Evolutionary conservation across 2,113 vertebrate species (phyloP), one percentile per base, ranked within the genome.

Genomic region (Sturnira hondurensis): DNA sequence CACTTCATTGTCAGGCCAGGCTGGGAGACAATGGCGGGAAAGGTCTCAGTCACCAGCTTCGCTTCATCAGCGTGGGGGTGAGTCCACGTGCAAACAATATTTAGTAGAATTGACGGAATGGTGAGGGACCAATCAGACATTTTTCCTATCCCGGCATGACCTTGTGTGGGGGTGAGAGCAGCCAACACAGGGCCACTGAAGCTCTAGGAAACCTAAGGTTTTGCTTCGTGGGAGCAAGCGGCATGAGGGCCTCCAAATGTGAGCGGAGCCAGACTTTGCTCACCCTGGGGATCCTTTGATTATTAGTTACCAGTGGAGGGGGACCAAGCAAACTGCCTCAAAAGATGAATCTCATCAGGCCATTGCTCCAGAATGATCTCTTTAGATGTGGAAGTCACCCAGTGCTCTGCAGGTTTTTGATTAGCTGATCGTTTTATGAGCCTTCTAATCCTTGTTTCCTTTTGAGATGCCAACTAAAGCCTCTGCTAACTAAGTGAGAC

Each of bases 381-480:
- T 36, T 36, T 38, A 86, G 92, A 56, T 33, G 2, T n/a, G 43
- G 47, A 70, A 68, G 45, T 82, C 74, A 54, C 12, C 45, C 36
- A 15, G 45, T 38, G 67, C 43, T 89, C 52, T 63, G 26, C 10
- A 31, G 36, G 26, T 52, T 85, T 80, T 76, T 43, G 24, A 86
- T 26, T 41, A 33, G 73, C 20, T n/a, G 17, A 77, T 71, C n/a
- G 43, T 43, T 56, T 52, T 50, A 20, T 41, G 73, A 89, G 61
- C 7, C 41, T 65, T 65, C 22, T 31, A 77, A 56, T 73, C 33
- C 19, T 90, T 33, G n/a, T 74, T 92, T 43, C n/a, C 28, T 86
- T 50, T 47, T 63, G 45, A 94, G 90, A 67, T 67, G 14, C 76
- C 81, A 78, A 43, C 43, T 43, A 43, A 83, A 74, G 31, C 45